Evolutionary conservation across 2,797 vertebrate species (phyloP).

Genomic region (Myoxocephalus aenaeus): DNA sequence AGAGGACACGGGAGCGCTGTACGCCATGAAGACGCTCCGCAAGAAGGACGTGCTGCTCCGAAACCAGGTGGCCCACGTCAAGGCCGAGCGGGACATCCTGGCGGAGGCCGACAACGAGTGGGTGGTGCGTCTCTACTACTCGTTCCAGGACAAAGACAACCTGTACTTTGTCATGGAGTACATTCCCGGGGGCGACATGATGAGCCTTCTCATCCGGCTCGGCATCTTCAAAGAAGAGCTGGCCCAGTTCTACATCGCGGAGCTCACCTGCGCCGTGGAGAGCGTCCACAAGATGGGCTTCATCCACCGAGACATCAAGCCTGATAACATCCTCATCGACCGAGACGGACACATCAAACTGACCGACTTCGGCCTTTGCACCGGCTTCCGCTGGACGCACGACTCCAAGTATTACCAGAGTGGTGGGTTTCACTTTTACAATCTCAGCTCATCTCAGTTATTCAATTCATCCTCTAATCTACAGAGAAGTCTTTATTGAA

Average conservation of each 20-base stretch:
- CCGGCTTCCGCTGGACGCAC: conserved; percentile 98
- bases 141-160: conserved; percentile 98
- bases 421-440: conserved; percentile 81
- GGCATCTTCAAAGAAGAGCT: conserved; percentile 96
- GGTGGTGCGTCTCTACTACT: conserved; percentile 99
- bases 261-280: conserved; percentile 96
- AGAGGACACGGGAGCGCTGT: conserved; percentile 94
- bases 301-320: conserved; percentile 99
- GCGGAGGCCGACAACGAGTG: conserved; percentile 99
- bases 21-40: conserved; percentile 97
- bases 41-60: conserved; percentile 97
- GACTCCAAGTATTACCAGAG: conserved; percentile 99
- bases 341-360: conserved; percentile 98
- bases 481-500: not conserved
- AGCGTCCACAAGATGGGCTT: conserved; percentile 99
- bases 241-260: conserved; percentile 97
- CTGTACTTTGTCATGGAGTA: conserved; percentile 99
- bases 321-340: conserved; percentile 98
- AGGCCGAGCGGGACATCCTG: conserved; percentile 97
- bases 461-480: not conserved
- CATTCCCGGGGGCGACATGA: conserved; percentile 99
- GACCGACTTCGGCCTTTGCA: conserved; percentile 98
- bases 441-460: not conserved
- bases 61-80: conserved; percentile 98
- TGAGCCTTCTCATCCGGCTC: conserved; percentile 97